phyloP scores from a whole-genome alignment of 2,113 vertebrate species.

The Onychorhynchus coronatus region DNA sequence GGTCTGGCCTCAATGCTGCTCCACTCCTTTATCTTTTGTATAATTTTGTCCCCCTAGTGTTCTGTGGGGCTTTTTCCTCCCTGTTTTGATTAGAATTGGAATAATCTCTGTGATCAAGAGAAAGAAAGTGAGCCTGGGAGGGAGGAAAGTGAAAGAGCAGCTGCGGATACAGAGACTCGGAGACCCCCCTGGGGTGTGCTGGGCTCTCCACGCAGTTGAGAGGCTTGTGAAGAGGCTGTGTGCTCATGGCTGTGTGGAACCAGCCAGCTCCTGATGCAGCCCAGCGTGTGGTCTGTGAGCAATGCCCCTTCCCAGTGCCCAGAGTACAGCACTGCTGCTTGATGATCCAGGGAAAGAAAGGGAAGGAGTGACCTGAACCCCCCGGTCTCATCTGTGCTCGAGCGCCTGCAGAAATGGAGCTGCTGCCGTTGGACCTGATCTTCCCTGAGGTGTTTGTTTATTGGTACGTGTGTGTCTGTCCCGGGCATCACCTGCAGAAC shows the following conservation, averaged over 20 bases:
- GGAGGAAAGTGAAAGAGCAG: background rate
- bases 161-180: background rate
- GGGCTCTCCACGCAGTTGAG: background rate
- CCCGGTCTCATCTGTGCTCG: background rate
- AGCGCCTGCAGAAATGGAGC: background rate
- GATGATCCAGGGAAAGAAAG: background rate
- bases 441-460: background rate
- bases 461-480: background rate
- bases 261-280: background rate
- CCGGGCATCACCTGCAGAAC: background rate
- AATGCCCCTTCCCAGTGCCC: background rate
- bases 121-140: background rate
- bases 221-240: background rate
- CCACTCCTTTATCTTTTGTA: background rate
- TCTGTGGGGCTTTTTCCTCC: background rate
- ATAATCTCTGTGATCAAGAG: background rate
- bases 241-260: background rate
- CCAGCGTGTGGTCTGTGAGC: fast-evolving
- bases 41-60: background rate
- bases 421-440: background rate
- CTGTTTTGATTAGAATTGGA: constrained; percentile 10
- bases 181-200: background rate
- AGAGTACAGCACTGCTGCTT: background rate
- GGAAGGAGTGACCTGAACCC: background rate
- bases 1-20: background rate